Conservation (phyloP, 1,140 invertebrate genomes). For the Sinonovacula constricta region DNA sequence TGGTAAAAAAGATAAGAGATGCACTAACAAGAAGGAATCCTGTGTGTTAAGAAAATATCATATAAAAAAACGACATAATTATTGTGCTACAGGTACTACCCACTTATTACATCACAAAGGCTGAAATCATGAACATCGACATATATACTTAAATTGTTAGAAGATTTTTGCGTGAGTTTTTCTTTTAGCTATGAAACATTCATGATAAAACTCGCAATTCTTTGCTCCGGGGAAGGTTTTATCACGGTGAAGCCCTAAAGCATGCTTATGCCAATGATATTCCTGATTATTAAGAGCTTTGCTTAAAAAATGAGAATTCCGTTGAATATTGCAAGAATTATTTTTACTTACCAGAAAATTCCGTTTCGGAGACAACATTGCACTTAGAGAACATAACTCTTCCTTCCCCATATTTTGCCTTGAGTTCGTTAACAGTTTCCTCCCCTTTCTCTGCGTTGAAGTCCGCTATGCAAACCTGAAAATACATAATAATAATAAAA, state of each 20-base stretch:
- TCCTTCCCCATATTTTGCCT: conserved; percentile 13
- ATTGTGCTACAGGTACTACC: too few species aligned
- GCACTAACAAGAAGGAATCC: too few species aligned
- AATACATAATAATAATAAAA: background rate
- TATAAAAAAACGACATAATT: too few species aligned
- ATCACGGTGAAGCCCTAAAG: background rate
- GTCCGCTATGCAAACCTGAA: conserved; percentile 39
- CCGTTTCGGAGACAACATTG: conserved; percentile 32
- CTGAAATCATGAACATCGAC: too few species aligned
- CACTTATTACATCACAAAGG: too few species aligned
- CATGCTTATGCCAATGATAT: background rate
- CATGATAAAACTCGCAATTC: background rate
- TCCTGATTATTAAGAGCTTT: background rate
- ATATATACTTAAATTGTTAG: too few species aligned
- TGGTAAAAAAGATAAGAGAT: too few species aligned
- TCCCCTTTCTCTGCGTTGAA: conserved; percentile 14
- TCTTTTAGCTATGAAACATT: background rate
- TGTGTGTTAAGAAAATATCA: too few species aligned
- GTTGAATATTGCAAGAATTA: background rate
- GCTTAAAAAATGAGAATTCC: background rate
- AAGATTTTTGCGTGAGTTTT: too few species aligned
- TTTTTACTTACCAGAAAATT: conserved; percentile 17
- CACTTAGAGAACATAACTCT: conserved; percentile 43
- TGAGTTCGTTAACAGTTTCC: conserved; percentile 6
- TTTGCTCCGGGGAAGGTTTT: background rate